These are phyloP conservation scores for Coenobita brevimanus DNA, from an alignment of 1,140 invertebrate genomes.

Conservation along the genomic window DNA sequence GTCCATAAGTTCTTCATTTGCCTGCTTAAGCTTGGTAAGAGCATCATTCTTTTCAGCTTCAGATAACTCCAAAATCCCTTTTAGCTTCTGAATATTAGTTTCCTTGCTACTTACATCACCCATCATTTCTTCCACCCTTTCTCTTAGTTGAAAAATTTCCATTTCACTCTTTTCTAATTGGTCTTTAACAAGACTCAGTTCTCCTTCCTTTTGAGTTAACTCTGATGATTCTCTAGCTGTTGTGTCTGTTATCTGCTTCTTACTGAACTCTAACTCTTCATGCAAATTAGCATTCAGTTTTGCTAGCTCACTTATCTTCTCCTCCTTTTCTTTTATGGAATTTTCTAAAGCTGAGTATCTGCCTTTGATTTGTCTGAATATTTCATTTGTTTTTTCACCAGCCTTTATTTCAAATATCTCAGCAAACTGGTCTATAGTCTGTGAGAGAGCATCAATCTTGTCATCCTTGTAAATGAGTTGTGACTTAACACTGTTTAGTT, in stretches of 20 bases:
- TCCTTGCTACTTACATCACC: not conserved
- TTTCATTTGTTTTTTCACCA: not conserved
- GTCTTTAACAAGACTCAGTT: slow-evolving; percentile 10
- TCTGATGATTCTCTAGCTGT: not conserved
- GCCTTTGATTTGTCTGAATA: slow-evolving; percentile 11
- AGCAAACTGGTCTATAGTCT: slow-evolving; percentile 43
- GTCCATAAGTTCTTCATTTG: not conserved
- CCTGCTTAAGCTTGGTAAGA: not conserved
- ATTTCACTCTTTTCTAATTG: slow-evolving; percentile 29
- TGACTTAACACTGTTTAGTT: slow-evolving; percentile 41
- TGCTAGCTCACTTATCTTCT: slow-evolving; percentile 4
- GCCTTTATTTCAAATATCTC: slow-evolving; percentile 28
- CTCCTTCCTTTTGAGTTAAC: slow-evolving; percentile 12
- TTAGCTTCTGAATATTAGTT: not conserved
- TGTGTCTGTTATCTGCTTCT: not conserved
- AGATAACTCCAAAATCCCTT: not conserved
- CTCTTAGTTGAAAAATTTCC: slow-evolving; percentile 31
- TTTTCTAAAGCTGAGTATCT: slow-evolving; percentile 6
- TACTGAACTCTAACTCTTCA: slow-evolving; percentile 10
- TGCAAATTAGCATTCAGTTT: not conserved
- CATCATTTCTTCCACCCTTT: slow-evolving; percentile 25
- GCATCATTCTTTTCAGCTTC: slow-evolving; percentile 1
- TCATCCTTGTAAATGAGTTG: slow-evolving; percentile 61
- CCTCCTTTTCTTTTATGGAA: slow-evolving; percentile 18
- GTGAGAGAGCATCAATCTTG: slow-evolving; percentile 49